Evolutionary conservation across 2,113 vertebrate genomes (phyloP).

Genomic region (Bettongia penicillata): DNA sequence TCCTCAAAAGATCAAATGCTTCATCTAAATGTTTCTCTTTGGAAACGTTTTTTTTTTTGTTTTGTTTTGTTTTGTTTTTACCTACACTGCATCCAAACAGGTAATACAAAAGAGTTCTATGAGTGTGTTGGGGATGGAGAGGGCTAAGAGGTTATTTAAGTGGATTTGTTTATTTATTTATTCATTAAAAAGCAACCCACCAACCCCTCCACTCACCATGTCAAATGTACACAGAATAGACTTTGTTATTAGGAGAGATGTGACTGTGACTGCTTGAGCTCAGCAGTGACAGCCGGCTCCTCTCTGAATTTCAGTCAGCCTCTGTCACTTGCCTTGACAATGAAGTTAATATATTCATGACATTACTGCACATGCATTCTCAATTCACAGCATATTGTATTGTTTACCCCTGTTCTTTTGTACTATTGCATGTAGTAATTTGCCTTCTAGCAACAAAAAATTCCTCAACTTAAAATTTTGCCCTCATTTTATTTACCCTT

Average conservation of each 20-base stretch:
- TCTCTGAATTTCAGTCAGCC: conserved; percentile 84
- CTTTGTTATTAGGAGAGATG: conserved; percentile 83
- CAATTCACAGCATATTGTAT: conserved; percentile 80
- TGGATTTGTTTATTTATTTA: conserved; percentile 43
- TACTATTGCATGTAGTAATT: conserved; percentile 81
- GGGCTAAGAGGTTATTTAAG: background rate
- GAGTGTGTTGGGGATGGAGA: conserved; percentile 51
- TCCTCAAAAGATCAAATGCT: conserved; percentile 64
- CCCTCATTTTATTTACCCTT: conserved; percentile 80
- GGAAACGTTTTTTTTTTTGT: conserved; percentile 65
- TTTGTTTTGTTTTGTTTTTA: too few species aligned
- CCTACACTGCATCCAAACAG: conserved; percentile 14
- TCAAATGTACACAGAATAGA: conserved; percentile 85
- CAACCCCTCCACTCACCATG: conserved; percentile 71
- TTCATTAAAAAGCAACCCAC: conserved; percentile 73
- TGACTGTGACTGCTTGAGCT: conserved; percentile 77
- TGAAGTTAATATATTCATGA: conserved; percentile 84
- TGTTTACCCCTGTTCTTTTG: conserved; percentile 86
- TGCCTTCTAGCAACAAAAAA: conserved; percentile 84
- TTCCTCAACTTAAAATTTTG: conserved; percentile 82
- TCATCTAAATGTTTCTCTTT: conserved; percentile 68
- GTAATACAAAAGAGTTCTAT: conserved; percentile 57
- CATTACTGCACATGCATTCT: conserved; percentile 81
- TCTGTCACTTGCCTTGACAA: conserved; percentile 87
- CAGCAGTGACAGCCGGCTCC: conserved; percentile 81